Evolutionary conservation across 2,888 invertebrate species (phyloP), one percentile per base, ranked within the genome.

Genomic region (Xylophagus ater): DNA sequence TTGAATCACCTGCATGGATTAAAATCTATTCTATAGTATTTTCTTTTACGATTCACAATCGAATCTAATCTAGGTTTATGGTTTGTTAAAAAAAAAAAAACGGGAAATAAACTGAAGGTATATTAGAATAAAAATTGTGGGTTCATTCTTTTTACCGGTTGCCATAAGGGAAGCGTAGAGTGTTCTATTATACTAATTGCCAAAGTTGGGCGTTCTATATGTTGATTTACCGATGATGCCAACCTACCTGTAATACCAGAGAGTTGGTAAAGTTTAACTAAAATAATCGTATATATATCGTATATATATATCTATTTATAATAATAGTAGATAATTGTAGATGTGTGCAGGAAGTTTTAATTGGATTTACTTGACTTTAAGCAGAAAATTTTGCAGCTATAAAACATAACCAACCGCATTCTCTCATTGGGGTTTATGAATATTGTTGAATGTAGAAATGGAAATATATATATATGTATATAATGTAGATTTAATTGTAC

Each of bases 361-460:
- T 43, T 43, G 43, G 40, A 43, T 40, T 43, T 43, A 43, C 31
- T 34, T 43, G 40, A 37, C 29, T 40, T 37, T 40, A 40, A 40
- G 34, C 28, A 43, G 34, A 34, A 43, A 19, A n/a, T n/a, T n/a
- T 35, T 43, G 39, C 34, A 43, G 37, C 34, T n/a, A n/a, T n/a
- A n/a, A n/a, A n/a, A n/a, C n/a, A n/a, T n/a, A n/a, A n/a, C n/a
- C n/a, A n/a, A n/a, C n/a, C n/a, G n/a, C n/a, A n/a, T n/a, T n/a
- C n/a, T n/a, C n/a, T n/a, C n/a, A n/a, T n/a, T n/a, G n/a, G n/a
- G n/a, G n/a, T n/a, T n/a, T n/a, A n/a, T n/a, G n/a, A n/a, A n/a
- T n/a, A n/a, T n/a, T n/a, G n/a, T n/a, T n/a, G n/a, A n/a, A n/a
- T n/a, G n/a, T n/a, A n/a, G n/a, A n/a, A n/a, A n/a, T n/a, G n/a